These are phyloP conservation scores for Lucinisca nassula DNA, from an alignment of 2,888 invertebrate species.

Conservation along the genomic window DNA sequence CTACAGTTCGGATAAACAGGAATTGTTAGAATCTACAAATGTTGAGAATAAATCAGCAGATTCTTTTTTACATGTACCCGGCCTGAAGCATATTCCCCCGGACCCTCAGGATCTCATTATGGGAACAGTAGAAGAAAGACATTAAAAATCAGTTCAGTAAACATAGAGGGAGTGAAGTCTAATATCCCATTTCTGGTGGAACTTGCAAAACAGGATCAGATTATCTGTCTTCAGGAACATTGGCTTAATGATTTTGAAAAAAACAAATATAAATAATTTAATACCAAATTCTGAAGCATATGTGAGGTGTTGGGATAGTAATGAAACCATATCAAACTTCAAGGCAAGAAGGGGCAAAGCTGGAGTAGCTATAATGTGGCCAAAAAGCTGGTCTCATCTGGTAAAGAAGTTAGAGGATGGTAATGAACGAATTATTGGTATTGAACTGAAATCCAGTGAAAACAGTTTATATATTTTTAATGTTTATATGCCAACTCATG, in stretches of 20 bases:
- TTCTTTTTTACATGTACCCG: too few species aligned
- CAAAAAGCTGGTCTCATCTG: neutral
- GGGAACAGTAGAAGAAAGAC: too few species aligned
- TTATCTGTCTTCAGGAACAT: neutral
- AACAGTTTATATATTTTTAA: neutral
- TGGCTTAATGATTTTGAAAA: slow-evolving; percentile 4
- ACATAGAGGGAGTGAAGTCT: slow-evolving; percentile 1
- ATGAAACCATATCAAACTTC: neutral
- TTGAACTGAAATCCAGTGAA: neutral
- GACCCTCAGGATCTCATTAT: too few species aligned
- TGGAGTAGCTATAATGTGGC: neutral
- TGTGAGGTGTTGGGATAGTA: neutral
- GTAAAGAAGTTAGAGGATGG: neutral
- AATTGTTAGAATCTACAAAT: too few species aligned
- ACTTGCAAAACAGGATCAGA: neutral
- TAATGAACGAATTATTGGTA: neutral
- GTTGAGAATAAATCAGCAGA: too few species aligned
- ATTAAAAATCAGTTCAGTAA: neutral
- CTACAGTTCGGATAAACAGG: too few species aligned
- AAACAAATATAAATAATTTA: neutral
- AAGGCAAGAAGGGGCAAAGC: neutral
- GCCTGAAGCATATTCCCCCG: too few species aligned
- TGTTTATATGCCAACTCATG: neutral
- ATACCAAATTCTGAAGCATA: neutral
- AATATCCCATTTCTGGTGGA: neutral